phyloP scores from a whole-genome alignment of 2,888 invertebrate genomes.

The Cataglyphis albicans region DNA sequence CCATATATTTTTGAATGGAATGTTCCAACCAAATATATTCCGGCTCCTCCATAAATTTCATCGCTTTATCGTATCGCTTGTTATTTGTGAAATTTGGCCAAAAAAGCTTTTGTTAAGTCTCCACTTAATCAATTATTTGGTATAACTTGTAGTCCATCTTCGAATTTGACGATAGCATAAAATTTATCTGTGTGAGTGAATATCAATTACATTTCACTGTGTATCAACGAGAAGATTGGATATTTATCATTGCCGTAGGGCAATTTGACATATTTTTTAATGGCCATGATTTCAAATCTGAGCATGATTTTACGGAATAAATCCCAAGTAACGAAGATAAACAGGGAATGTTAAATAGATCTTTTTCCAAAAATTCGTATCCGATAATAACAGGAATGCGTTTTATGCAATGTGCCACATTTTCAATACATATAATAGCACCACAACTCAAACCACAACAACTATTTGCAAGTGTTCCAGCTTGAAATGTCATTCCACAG shows the following conservation, averaged over 20 bases:
- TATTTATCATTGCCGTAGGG: neutral
- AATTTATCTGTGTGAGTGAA: neutral
- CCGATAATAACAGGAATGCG: slow-evolving; percentile 19
- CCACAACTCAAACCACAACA: slow-evolving; percentile 17
- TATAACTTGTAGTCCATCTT: slow-evolving; percentile 16
- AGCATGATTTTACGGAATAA: slow-evolving; percentile 1
- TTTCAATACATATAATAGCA: slow-evolving; percentile 13
- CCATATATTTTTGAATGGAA: neutral
- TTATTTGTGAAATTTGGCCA: neutral
- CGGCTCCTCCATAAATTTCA: neutral
- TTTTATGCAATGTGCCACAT: neutral
- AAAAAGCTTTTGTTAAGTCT: neutral
- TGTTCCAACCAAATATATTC: neutral
- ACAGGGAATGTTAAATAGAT: slow-evolving; percentile 7
- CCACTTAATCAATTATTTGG: neutral
- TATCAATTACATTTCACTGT: neutral
- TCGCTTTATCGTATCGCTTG: neutral
- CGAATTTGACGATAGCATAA: slow-evolving; percentile 12
- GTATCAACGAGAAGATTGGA: slow-evolving; percentile 6
- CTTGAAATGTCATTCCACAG: slow-evolving; percentile 4
- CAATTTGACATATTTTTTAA: slow-evolving; percentile 20
- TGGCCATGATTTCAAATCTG: slow-evolving; percentile 36
- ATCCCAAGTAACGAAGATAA: slow-evolving; percentile 11
- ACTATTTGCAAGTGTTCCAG: neutral
- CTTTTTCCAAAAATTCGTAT: neutral